A percentile compares a stretch with the other conserved stretches of the same genome.
Evolutionary conservation across 2,888 invertebrate genomes (phyloP).

Genomic region (Eilema griseolum): DNA sequence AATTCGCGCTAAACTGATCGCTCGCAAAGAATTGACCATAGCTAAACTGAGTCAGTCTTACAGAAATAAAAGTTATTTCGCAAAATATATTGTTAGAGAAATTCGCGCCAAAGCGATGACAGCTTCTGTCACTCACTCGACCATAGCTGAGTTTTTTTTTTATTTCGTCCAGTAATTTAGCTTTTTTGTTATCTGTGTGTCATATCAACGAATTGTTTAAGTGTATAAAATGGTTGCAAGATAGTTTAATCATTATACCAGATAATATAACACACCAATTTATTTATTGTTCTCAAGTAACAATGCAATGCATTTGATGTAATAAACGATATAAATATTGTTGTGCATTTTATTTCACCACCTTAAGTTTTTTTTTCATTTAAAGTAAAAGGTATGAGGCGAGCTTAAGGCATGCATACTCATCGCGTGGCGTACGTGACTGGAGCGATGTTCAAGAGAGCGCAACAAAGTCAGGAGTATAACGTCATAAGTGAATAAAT

Average conservation of each 20-base stretch:
- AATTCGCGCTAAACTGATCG: too few species aligned
- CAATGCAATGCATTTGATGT: constrained; percentile 85
- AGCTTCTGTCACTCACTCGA: not conserved
- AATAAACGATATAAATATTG: constrained; percentile 77
- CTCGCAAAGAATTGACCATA: too few species aligned
- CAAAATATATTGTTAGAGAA: not conserved
- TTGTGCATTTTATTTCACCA: constrained; percentile 21
- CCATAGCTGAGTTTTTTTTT: not conserved
- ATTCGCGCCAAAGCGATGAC: not conserved
- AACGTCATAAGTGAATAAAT: too few species aligned
- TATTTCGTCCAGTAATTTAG: not conserved
- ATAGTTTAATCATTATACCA: constrained; percentile 64
- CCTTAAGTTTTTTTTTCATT: not conserved
- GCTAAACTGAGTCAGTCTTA: too few species aligned
- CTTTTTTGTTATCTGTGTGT: constrained; percentile 22
- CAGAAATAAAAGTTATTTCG: too few species aligned
- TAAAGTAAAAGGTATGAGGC: too few species aligned
- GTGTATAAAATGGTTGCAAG: constrained; percentile 51
- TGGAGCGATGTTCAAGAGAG: too few species aligned
- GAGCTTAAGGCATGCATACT: too few species aligned
- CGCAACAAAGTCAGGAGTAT: too few species aligned
- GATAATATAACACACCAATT: constrained; percentile 72
- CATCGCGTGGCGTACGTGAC: too few species aligned
- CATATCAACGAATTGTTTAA: constrained; percentile 25
- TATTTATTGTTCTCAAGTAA: constrained; percentile 81